Evolutionary conservation across 2,797 vertebrate genomes (phyloP).

Genomic region (Decapterus maruadsi): DNA sequence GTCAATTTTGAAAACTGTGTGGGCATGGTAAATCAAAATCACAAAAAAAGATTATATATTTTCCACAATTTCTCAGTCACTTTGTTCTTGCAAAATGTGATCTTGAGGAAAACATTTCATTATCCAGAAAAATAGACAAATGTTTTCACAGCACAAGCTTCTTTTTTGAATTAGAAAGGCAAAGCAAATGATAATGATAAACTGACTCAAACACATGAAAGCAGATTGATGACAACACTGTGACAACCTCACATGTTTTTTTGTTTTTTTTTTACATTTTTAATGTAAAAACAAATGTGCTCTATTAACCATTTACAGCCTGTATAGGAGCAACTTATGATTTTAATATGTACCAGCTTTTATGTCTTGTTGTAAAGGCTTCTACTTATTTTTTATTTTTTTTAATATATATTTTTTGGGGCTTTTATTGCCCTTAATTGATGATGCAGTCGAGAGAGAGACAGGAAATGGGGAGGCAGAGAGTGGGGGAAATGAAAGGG

Average conservation of each 20-base stretch:
- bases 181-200: too few relatives aligned
- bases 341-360: too few relatives aligned
- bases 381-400: background rate
- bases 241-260: too few relatives aligned
- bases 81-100: constrained; percentile 7
- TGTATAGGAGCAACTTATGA: background rate
- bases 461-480: too few relatives aligned
- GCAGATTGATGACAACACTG: too few relatives aligned
- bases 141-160: background rate
- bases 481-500: too few relatives aligned
- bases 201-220: too few relatives aligned
- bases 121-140: background rate
- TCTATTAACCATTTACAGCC: background rate
- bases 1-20: background rate
- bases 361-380: background rate
- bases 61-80: background rate
- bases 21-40: background rate
- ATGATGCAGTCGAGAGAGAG: too few relatives aligned
- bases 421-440: too few relatives aligned
- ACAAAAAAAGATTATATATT: background rate
- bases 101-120: background rate
- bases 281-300: background rate
- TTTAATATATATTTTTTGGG: too few relatives aligned
- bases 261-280: too few relatives aligned
- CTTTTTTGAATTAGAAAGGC: background rate